These are phyloP conservation scores for Meandrina meandrites DNA, from an alignment of 92 coral and sea anemone species.

Conservation along the genomic window DNA sequence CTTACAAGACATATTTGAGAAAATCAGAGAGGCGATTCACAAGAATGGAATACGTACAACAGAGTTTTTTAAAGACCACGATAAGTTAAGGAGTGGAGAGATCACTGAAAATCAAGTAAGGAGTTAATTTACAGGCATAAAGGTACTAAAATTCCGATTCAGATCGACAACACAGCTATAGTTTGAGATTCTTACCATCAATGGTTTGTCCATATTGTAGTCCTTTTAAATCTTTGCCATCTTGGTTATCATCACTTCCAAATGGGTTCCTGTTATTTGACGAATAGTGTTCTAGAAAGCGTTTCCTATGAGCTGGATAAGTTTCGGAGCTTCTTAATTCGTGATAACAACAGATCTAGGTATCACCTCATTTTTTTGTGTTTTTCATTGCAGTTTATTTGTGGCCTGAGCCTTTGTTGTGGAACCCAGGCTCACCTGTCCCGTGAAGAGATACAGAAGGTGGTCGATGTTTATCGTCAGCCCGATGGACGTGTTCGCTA, in stretches of 20 bases:
- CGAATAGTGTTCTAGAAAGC: no score
- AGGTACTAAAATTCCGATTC: not conserved
- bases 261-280: no score
- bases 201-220: no score
- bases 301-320: no score
- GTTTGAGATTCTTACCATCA: not conserved
- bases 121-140: not conserved
- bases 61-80: slow-evolving; percentile 96
- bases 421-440: slow-evolving; percentile 93
- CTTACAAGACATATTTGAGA: slow-evolving; percentile 82
- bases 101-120: slow-evolving; percentile 98
- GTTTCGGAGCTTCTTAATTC: no score
- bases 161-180: not conserved
- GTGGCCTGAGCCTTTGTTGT: slow-evolving; percentile 96
- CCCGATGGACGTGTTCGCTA: slow-evolving; percentile 93
- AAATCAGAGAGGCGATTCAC: slow-evolving; percentile 88
- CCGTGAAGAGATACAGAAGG: slow-evolving; percentile 93
- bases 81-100: slow-evolving; percentile 93
- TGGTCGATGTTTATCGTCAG: slow-evolving; percentile 82
- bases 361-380: not conserved
- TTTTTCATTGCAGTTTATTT: slow-evolving; percentile 67
- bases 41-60: slow-evolving; percentile 96
- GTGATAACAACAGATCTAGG: no score
- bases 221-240: no score
- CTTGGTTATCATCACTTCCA: no score